Evolutionary conservation across 2,113 vertebrate genomes (phyloP), one percentile per base, ranked within the genome.

Genomic region (Rhineura floridana): DNA sequence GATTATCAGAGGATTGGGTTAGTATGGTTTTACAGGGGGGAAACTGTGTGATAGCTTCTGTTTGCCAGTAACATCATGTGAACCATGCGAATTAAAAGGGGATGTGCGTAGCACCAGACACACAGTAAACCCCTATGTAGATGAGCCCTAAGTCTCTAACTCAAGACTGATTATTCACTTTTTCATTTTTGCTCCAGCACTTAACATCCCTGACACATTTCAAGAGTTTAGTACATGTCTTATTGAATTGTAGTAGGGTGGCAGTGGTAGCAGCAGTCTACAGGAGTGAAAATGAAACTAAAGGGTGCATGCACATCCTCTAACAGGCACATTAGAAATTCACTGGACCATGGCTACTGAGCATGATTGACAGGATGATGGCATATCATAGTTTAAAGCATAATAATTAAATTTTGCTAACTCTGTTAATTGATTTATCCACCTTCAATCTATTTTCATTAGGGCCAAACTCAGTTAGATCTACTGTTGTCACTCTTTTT

Each of bases 391-490:
- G 59, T 88, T 67, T 83, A 59, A 83, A 76, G 33, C n/a, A 86
- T 79, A 86, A 78, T 86, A 88, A 83, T 83, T 83, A 65, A 50
- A 52, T 76, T 83, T 88, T 76, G 39, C 83, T 59, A 85, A 44
- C 50, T 87, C 28, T 59, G 25, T 83, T 88, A 88, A 88, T 83
- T 88, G 59, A 55, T 88, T 88, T 83, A 83, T 65, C 87, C 44
- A 50, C 55, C 46, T 19, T 75, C 87, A 21, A 44, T 88, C 70
- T 44, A 65, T 76, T 83, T 76, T 76, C 80, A 76, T 83, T 87
- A 86, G 30, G 55, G 33, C 86, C 39, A 75, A 87, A 81, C 76
- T 59, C 75, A 70, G 76, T 55, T 80, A 70, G n/a, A 80, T 52
- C 79, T 46, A 69, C 82, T 46, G 28, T 48, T 75, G 21, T 30